These are phyloP conservation scores for Carassius carassius DNA, from an alignment of 2,113 vertebrate species.

Conservation along the genomic window DNA sequence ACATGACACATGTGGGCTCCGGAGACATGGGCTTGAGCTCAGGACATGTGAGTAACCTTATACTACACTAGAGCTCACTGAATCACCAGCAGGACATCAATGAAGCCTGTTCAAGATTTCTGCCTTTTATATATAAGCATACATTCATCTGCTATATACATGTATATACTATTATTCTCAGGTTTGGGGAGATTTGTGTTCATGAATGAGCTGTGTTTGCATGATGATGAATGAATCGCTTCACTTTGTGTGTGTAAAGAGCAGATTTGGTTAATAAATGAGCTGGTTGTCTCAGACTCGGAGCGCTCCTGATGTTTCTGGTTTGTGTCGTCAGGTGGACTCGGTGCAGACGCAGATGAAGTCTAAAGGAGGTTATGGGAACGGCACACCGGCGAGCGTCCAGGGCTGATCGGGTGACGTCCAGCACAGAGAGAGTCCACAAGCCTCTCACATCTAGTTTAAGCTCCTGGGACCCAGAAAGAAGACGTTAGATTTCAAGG, in stretches of 20 bases:
- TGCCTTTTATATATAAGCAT: no score
- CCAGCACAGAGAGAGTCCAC: neutral
- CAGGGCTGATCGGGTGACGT: conserved; percentile 57
- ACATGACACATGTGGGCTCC: conserved; percentile 87
- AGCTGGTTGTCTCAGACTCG: no score
- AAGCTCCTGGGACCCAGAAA: no score
- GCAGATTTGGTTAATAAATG: neutral
- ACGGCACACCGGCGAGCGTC: conserved; percentile 73
- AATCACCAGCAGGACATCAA: no score
- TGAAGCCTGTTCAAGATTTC: no score
- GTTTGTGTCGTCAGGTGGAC: conserved; percentile 69
- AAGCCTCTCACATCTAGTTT: no score
- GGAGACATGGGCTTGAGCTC: conserved; percentile 79
- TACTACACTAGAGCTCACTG: no score
- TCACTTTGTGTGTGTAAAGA: neutral
- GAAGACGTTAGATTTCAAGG: no score
- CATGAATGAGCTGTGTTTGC: neutral
- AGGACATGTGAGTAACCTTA: conserved; percentile 71
- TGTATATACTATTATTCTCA: no score
- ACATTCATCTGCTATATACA: no score
- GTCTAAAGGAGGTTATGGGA: conserved; percentile 85
- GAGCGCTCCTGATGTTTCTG: neutral
- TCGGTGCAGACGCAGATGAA: conserved; percentile 87
- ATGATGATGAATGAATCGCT: neutral
- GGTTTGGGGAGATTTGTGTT: no score